Base-by-base conservation (phyloP, 2,797 vertebrate species). In the Parauchenoglanis punctatus region DNA sequence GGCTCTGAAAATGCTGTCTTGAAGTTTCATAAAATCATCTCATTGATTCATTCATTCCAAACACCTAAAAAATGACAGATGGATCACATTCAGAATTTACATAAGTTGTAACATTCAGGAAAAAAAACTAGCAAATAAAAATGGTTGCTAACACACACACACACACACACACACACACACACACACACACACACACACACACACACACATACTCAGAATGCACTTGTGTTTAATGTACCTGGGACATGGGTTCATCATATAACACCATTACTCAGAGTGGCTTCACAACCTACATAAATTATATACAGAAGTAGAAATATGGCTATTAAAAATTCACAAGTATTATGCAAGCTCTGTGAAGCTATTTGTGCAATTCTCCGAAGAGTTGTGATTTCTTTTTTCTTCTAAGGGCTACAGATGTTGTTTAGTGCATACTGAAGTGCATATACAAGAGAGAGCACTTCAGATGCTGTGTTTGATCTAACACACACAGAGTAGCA, bases 361-460 rank as follows among this genome's bases (percentile, higher is more conserved):
- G 75, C 65, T 72, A 63, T 81, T 72, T 85, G 56, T 58, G 56
- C 56, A 72, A 54, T 61, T 85, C 76, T 88, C 76, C 17, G 17
- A 52, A 52, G 75, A 67, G 49, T 31, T 73, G 54, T 54, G 35
- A n/a, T 81, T 70, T 73, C 20, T 49, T 25, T 54, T 56, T n/a
- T 35, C 28, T 28, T 35, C 28, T 35, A 35, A 80, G 52, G 49
- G 28, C 76, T 81, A 40, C 68, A 80, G 49, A 84, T 73, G 56
- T 77, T 58, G 56, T 76, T 76, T 20, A 17, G 35, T 59, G 28
- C 28, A 73, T 46, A 59, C 86, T 49, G 61, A 46, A 81, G 59
- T 40, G 86, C 58, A 23, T 49, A 63, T 44, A 82, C 44, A 46
- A 61, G 63, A 44, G 63, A 63, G 46, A 28, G 78, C 83, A 52